Conservation (phyloP, 1,140 invertebrate species). For the Delia radicum region DNA sequence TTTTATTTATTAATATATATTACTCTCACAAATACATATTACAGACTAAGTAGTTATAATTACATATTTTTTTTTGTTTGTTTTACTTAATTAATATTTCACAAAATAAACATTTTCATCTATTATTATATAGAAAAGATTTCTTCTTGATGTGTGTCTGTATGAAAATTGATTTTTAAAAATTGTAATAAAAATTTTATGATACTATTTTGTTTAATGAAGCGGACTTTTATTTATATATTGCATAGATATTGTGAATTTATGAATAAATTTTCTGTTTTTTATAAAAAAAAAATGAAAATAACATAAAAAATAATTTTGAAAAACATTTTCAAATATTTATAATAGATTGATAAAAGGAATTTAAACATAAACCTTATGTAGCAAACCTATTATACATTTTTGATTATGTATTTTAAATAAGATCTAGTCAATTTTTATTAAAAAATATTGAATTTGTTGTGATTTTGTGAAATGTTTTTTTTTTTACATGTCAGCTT, state of each 20-base stretch:
- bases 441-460: not conserved
- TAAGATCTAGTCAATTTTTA: not conserved
- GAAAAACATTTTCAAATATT: no score
- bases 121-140: not conserved
- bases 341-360: no score
- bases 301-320: not conserved
- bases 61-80: not conserved
- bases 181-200: not conserved
- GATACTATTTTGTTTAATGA: not conserved
- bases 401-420: not conserved
- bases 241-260: not conserved
- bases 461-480: not conserved
- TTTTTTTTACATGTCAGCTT: not conserved
- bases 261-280: not conserved
- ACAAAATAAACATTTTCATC: constrained; percentile 17
- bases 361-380: not conserved
- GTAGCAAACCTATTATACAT: not conserved
- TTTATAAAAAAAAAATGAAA: not conserved
- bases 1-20: not conserved
- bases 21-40: constrained; percentile 15
- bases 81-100: constrained; percentile 15
- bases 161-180: not conserved
- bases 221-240: not conserved
- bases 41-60: constrained; percentile 18
- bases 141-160: not conserved